Evolutionary conservation across 2,113 vertebrate genomes (phyloP).

Genomic region (Sturnira hondurensis): DNA sequence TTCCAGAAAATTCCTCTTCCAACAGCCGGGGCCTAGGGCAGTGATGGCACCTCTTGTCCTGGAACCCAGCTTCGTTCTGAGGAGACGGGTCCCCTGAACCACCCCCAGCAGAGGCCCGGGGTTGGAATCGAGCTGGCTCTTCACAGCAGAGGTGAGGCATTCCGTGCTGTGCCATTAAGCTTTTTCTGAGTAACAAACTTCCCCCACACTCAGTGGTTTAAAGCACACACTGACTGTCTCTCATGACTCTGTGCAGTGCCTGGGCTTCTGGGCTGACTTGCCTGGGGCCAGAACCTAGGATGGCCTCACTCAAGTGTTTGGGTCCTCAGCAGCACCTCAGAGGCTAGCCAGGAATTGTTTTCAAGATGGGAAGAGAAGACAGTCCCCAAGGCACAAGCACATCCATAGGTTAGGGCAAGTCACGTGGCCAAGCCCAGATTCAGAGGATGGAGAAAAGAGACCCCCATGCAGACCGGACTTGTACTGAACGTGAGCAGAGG

Average conservation of each 20-base stretch:
- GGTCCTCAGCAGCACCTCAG: not conserved
- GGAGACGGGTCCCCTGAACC: not conserved
- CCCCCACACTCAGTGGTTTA: not conserved
- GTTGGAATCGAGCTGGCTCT: not conserved
- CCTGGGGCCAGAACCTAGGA: not conserved
- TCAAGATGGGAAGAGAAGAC: not conserved
- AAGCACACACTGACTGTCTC: not conserved
- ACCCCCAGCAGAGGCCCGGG: not conserved
- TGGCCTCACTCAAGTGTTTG: not conserved
- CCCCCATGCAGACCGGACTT: not conserved
- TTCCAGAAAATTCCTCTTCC: not conserved
- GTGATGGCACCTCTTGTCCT: not conserved
- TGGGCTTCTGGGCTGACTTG: not conserved
- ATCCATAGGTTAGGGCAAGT: not conserved
- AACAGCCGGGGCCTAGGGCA: no score
- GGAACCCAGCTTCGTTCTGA: not conserved
- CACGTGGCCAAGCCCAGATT: not conserved
- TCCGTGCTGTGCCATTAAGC: not conserved
- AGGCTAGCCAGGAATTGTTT: not conserved
- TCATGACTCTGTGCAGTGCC: not conserved
- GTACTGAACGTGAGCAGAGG: not conserved
- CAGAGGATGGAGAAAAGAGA: not conserved
- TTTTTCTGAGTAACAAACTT: not conserved
- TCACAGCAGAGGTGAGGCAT: not conserved
- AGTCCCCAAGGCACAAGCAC: not conserved